phyloP scores from a whole-genome alignment of 2,797 vertebrate species.

The Poecilia gillii region DNA sequence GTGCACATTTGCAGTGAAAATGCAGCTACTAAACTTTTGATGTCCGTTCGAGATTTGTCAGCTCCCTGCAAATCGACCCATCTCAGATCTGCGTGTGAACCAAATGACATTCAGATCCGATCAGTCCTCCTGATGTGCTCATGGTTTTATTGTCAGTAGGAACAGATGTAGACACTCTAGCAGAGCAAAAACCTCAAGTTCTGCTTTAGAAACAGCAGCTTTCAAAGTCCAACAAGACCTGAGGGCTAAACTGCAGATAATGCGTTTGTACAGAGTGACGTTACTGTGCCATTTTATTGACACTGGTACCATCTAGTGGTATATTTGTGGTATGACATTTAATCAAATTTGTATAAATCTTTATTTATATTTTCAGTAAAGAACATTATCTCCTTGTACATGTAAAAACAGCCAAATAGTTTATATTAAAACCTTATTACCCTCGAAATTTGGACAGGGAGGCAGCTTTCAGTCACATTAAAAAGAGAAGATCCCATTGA shows the following conservation, averaged over 20 bases:
- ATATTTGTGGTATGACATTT: constrained; percentile 15
- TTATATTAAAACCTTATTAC: constrained; percentile 51
- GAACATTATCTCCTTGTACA: constrained; percentile 53
- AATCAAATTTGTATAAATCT: constrained; percentile 71
- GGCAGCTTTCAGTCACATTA: constrained; percentile 23
- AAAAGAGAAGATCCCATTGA: constrained; percentile 11
- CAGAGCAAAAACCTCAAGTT: not conserved
- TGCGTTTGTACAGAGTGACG: not conserved
- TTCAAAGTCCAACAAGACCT: not conserved
- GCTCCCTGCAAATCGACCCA: not conserved
- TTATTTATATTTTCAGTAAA: constrained; percentile 74
- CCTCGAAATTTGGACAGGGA: constrained; percentile 15
- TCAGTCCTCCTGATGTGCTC: not conserved
- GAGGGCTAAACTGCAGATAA: not conserved
- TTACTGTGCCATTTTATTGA: not conserved
- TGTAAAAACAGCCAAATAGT: constrained; percentile 46
- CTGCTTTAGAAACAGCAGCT: not conserved
- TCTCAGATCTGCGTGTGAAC: not conserved
- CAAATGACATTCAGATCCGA: not conserved
- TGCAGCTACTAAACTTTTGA: not conserved
- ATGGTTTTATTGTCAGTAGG: not conserved
- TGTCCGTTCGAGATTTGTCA: not conserved
- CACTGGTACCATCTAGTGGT: constrained; percentile 49
- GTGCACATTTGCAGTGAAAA: no score
- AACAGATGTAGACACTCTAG: not conserved